Percentiles rank a stretch among this genome's conserved stretches.
Conservation (phyloP, 2,888 invertebrate species). For the Crocallis elinguaria region DNA sequence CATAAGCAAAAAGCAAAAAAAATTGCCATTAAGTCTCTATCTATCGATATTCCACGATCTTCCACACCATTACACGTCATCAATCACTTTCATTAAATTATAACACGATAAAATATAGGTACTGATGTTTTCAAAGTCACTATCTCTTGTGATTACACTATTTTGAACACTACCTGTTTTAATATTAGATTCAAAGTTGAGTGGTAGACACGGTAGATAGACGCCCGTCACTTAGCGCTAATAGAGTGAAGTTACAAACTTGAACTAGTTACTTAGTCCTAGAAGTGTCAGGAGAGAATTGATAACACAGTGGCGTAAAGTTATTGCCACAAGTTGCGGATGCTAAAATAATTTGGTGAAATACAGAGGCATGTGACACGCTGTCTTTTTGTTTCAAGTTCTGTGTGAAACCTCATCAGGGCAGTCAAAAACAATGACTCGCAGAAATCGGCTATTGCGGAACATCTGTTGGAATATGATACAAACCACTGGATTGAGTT, state of each 20-base stretch:
- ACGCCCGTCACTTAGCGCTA: conserved; percentile 20
- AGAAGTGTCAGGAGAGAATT: conserved; percentile 19
- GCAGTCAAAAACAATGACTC: too few species aligned
- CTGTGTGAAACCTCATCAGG: too few species aligned
- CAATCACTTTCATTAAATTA: conserved; percentile 51
- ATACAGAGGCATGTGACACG: too few species aligned
- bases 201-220: not conserved
- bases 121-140: conserved; percentile 5
- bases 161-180: not conserved
- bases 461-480: too few species aligned
- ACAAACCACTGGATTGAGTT: too few species aligned
- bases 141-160: not conserved
- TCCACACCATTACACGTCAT: conserved; percentile 55
- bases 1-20: not conserved
- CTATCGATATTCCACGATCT: conserved; percentile 31
- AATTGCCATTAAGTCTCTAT: not conserved
- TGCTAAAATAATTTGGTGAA: not conserved
- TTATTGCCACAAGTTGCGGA: conserved; percentile 3
- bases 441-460: too few species aligned
- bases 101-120: conserved; percentile 29
- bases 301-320: not conserved
- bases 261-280: conserved; percentile 24
- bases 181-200: not conserved
- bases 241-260: conserved; percentile 22
- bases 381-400: too few species aligned